phyloP scores from a whole-genome alignment of 2,113 vertebrate genomes.

The Crocuta crocuta region DNA sequence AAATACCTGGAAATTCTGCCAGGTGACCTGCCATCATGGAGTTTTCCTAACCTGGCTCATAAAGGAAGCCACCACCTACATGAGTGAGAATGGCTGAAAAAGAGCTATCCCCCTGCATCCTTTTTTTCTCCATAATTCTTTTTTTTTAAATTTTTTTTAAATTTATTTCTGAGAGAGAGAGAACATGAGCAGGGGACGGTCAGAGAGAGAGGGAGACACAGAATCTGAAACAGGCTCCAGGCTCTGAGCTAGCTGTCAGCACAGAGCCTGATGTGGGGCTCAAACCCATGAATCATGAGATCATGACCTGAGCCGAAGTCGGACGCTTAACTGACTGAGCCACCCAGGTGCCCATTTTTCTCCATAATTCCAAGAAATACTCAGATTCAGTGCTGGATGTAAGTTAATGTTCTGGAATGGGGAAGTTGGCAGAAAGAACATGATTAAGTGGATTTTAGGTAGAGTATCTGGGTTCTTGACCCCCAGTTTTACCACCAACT shows the following conservation, averaged over 20 bases:
- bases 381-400: background rate
- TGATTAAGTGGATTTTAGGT: background rate
- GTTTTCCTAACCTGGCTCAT: background rate
- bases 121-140: background rate
- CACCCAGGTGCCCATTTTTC: background rate
- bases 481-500: background rate
- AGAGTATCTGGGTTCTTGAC: background rate
- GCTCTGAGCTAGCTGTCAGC: no score
- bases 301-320: no score
- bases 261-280: no score
- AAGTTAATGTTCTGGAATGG: background rate
- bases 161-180: no score
- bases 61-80: background rate
- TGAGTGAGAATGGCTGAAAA: background rate
- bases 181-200: no score
- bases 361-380: background rate
- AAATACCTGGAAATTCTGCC: background rate
- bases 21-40: background rate
- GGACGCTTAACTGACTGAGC: no score
- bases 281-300: no score
- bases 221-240: no score
- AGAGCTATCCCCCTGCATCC: background rate
- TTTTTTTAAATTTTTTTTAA: no score
- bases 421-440: background rate
- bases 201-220: no score